A percentile compares a stretch with the other conserved stretches of the same genome.
These are phyloP conservation scores for Poeciliopsis turneri DNA, from an alignment of 2,797 vertebrate genomes.

Conservation along the genomic window DNA sequence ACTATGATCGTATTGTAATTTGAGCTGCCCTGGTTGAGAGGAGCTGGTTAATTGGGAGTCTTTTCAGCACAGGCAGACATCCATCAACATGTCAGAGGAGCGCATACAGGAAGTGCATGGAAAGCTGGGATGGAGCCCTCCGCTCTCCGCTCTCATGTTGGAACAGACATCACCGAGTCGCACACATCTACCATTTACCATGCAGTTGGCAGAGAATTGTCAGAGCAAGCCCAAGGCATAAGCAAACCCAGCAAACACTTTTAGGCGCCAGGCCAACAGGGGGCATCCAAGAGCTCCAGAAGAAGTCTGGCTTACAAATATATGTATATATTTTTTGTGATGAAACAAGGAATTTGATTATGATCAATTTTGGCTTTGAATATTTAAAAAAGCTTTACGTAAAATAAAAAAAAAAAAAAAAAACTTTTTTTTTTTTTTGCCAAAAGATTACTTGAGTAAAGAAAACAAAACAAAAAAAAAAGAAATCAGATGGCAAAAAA, in stretches of 20 bases:
- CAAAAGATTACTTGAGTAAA: too few species aligned
- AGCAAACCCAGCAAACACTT: background rate
- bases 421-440: too few species aligned
- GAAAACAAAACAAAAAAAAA: too few species aligned
- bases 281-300: background rate
- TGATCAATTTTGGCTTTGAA: background rate
- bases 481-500: too few species aligned
- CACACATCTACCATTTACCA: constrained; percentile 61
- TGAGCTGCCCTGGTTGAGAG: constrained; percentile 12
- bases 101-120: constrained; percentile 50
- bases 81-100: constrained; percentile 47
- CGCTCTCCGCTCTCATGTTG: constrained; percentile 43
- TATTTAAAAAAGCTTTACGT: background rate
- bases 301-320: background rate
- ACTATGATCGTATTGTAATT: constrained; percentile 37
- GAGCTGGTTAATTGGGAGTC: constrained; percentile 26
- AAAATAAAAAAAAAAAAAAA: too few species aligned
- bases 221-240: constrained; percentile 1
- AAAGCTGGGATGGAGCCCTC: constrained; percentile 49
- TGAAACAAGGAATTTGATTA: background rate
- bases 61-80: constrained; percentile 7
- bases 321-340: background rate
- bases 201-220: constrained; percentile 45
- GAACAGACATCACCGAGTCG: constrained; percentile 59
- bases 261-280: background rate